Percentiles rank a stretch among this genome's conserved stretches.
phyloP scores from a whole-genome alignment of 2,797 vertebrate species.

The Notolabrus celidotus region DNA sequence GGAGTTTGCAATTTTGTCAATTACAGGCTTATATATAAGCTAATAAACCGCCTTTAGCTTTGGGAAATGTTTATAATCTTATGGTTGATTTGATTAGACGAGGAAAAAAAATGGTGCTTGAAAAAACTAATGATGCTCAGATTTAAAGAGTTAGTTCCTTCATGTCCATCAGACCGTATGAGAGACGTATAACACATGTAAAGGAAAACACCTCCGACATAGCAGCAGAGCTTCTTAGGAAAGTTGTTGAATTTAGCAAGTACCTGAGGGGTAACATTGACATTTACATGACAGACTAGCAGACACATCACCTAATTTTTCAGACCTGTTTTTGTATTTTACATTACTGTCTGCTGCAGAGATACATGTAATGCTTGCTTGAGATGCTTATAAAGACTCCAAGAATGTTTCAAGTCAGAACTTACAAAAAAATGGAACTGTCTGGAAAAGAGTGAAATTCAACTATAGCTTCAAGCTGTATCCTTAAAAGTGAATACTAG shows the following conservation, averaged over 20 bases:
- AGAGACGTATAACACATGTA: constrained; percentile 26
- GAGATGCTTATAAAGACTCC: background rate
- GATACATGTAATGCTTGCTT: background rate
- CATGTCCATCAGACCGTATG: background rate
- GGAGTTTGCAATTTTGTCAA: no score
- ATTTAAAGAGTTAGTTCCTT: no score
- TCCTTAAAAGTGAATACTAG: background rate
- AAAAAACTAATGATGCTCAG: no score
- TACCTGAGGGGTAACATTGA: constrained; percentile 73
- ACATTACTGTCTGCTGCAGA: background rate
- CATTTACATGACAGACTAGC: constrained; percentile 53
- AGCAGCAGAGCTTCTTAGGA: constrained; percentile 35
- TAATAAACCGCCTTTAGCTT: no score
- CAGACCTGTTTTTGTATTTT: background rate
- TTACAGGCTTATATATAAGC: no score
- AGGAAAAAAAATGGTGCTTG: no score
- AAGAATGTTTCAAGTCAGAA: background rate
- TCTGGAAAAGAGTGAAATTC: background rate
- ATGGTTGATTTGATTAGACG: no score
- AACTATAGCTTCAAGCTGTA: background rate
- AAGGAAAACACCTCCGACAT: constrained; percentile 16
- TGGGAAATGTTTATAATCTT: no score
- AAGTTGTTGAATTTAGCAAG: constrained; percentile 77
- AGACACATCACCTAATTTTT: constrained; percentile 32
- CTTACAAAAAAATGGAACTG: background rate